Evolutionary conservation across 2,888 invertebrate species (phyloP).

Genomic region (Ophraella communa): DNA sequence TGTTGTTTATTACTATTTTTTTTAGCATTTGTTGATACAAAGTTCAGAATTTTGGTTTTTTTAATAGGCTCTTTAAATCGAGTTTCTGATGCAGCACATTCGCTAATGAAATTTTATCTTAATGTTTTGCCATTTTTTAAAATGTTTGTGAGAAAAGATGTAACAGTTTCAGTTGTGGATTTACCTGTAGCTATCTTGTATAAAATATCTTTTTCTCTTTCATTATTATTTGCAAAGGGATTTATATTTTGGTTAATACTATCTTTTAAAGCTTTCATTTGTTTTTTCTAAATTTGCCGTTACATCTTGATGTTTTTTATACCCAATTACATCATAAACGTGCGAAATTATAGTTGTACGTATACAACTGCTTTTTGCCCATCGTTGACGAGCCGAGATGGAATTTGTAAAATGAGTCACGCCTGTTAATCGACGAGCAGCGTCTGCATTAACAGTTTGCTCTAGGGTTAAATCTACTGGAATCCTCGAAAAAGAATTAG

Average conservation of each 20-base stretch:
- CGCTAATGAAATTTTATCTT: conserved; percentile 40
- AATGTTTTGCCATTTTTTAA: conserved; percentile 35
- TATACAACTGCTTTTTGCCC: conserved; percentile 30
- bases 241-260: conserved; percentile 26
- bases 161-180: conserved; percentile 32
- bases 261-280: conserved; percentile 24
- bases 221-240: conserved; percentile 26
- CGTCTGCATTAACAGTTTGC: conserved; percentile 46
- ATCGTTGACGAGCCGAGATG: conserved; percentile 35
- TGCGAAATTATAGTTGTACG: conserved; percentile 27
- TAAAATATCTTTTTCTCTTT: conserved; percentile 32
- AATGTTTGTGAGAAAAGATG: conserved; percentile 40
- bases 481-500: conserved; percentile 30
- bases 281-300: conserved; percentile 29
- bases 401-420: conserved; percentile 17
- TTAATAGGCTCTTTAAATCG: conserved; percentile 40
- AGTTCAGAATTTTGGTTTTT: conserved; percentile 35
- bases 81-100: conserved; percentile 33
- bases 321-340: conserved; percentile 19
- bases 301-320: conserved; percentile 24
- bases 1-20: conserved; percentile 37
- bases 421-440: conserved; percentile 31
- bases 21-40: conserved; percentile 30
- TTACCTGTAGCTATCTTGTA: conserved; percentile 44
- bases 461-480: conserved; percentile 40